Conservation (phyloP, 2,797 vertebrate genomes). For the Melanogrammus aeglefinus region DNA sequence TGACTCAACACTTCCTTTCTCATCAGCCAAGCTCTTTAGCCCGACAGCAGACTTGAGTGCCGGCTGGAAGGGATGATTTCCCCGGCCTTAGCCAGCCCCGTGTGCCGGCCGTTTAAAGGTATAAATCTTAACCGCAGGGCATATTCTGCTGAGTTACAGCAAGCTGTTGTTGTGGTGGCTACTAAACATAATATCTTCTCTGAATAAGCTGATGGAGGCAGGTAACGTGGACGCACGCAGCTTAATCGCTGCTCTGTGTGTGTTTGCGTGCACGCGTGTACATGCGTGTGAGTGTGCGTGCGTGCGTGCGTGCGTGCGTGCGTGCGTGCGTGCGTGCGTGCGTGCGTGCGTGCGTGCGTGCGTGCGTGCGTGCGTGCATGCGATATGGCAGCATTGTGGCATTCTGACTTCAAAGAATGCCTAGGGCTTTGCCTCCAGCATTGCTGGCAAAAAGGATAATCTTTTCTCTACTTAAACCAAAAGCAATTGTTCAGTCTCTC, state of each 20-base stretch:
- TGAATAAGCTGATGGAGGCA: slow-evolving; percentile 42
- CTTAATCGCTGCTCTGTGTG: slow-evolving; percentile 41
- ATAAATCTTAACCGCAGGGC: background rate
- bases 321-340: slow-evolving; percentile 24
- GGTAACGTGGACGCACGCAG: slow-evolving; percentile 15
- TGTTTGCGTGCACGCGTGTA: slow-evolving; percentile 18
- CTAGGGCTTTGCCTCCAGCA: slow-evolving; percentile 9
- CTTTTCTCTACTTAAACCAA: slow-evolving; percentile 27
- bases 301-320: background rate
- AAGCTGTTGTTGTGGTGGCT: background rate
- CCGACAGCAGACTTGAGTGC: background rate
- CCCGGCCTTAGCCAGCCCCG: background rate
- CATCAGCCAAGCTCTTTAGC: background rate
- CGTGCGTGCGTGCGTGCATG: slow-evolving; percentile 1
- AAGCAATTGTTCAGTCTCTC: slow-evolving; percentile 15
- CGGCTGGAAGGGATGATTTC: background rate
- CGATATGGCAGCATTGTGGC: background rate
- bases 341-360: slow-evolving; percentile 14
- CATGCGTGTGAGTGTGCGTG: slow-evolving; percentile 12
- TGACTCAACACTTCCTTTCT: slow-evolving; percentile 16
- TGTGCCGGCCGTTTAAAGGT: background rate
- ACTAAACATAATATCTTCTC: slow-evolving; percentile 20
- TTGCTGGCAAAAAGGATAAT: slow-evolving; percentile 31
- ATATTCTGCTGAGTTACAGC: background rate
- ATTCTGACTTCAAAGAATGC: background rate